phyloP scores from a whole-genome alignment of 2,797 vertebrate genomes.

The Nothura maculosa region DNA sequence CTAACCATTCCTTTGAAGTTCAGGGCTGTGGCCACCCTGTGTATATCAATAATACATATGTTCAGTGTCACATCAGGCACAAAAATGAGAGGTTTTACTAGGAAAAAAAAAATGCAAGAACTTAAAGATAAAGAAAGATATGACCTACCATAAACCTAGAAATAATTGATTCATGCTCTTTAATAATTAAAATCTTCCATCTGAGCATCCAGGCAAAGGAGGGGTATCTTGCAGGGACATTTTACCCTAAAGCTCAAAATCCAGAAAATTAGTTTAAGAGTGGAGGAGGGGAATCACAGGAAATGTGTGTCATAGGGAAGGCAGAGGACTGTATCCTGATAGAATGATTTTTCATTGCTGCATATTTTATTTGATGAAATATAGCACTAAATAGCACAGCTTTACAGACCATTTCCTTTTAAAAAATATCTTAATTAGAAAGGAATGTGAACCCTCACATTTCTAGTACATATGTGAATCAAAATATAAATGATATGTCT shows the following conservation, averaged over 20 bases:
- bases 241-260: not conserved
- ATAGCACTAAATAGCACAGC: not conserved
- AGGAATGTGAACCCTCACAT: not conserved
- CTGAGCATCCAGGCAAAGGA: not conserved
- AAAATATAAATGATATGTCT: not conserved
- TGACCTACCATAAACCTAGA: not conserved
- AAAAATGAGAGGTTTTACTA: not conserved
- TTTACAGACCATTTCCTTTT: not conserved
- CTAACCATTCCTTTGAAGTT: not conserved
- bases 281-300: not conserved
- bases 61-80: not conserved
- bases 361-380: not conserved
- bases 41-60: not conserved
- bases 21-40: not conserved
- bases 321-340: not conserved
- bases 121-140: not conserved
- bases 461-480: not conserved
- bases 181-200: conserved; percentile 23
- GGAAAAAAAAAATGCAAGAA: not conserved
- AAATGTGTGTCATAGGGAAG: not conserved
- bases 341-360: not conserved
- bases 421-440: not conserved
- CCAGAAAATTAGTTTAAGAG: not conserved
- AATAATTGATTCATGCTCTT: conserved; percentile 30
- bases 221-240: not conserved